A percentile compares a stretch with the other conserved stretches of the same genome.
Evolutionary conservation across 2,888 invertebrate genomes (phyloP).

Genomic region (Tridacna gigas): DNA sequence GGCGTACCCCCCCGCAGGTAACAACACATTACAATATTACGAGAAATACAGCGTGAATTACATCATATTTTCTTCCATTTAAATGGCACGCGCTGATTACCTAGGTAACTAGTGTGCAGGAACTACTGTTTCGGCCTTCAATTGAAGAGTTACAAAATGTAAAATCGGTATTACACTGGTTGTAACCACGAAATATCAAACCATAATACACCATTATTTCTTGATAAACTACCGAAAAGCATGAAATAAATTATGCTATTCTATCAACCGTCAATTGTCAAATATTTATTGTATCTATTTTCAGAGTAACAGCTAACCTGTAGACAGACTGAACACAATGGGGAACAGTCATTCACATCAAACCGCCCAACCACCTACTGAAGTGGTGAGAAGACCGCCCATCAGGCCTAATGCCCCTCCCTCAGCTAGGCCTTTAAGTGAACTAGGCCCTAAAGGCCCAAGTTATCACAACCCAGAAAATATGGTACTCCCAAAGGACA

Average conservation of each 20-base stretch:
- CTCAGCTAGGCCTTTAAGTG: slow-evolving; percentile 55
- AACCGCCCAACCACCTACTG: slow-evolving; percentile 39
- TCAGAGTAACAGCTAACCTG: neutral
- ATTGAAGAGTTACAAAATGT: no score
- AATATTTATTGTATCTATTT: neutral
- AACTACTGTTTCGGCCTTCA: no score
- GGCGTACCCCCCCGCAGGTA: no score
- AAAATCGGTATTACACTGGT: no score
- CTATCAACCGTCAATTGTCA: neutral
- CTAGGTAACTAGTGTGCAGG: no score
- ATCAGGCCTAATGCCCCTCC: slow-evolving; percentile 69
- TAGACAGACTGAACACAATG: slow-evolving; percentile 33
- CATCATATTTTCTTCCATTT: no score
- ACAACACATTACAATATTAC: no score
- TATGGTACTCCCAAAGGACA: slow-evolving; percentile 71
- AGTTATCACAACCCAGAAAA: slow-evolving; percentile 76
- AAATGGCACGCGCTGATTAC: no score
- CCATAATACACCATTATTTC: no score
- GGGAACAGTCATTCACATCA: slow-evolving; percentile 61
- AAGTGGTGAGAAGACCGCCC: slow-evolving; percentile 68
- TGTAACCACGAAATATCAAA: no score
- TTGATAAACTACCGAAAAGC: no score
- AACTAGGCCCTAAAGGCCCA: slow-evolving; percentile 68
- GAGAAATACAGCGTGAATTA: no score
- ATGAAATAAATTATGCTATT: neutral